Conservation (phyloP, 2,797 vertebrate species). For the Mallotus villosus region DNA sequence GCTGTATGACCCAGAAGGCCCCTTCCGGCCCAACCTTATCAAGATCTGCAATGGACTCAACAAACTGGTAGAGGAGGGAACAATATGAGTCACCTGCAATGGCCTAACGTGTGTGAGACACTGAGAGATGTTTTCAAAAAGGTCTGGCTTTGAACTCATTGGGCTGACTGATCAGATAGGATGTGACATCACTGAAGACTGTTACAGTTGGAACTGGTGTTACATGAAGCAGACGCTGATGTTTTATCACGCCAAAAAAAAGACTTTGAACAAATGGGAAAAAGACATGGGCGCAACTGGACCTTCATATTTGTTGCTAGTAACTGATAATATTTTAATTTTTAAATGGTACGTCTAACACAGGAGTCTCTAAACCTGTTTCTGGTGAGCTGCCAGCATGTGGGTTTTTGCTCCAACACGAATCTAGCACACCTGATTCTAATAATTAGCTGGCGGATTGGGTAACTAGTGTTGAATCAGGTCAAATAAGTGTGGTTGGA, state of each 20-base stretch:
- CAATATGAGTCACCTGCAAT: slow-evolving; percentile 50
- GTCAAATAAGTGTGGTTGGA: too few species aligned
- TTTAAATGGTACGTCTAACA: slow-evolving; percentile 19
- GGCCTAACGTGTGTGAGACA: slow-evolving; percentile 29
- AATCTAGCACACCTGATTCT: too few species aligned
- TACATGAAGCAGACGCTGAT: slow-evolving; percentile 18
- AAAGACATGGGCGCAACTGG: neutral
- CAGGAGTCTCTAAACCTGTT: too few species aligned
- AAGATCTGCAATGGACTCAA: slow-evolving; percentile 86
- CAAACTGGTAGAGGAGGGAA: slow-evolving; percentile 86
- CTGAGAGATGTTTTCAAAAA: slow-evolving; percentile 47
- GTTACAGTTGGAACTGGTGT: slow-evolving; percentile 24
- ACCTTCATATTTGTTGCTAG: neutral
- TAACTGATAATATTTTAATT: slow-evolving; percentile 32
- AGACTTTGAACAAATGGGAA: slow-evolving; percentile 13
- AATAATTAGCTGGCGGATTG: too few species aligned
- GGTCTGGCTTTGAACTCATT: slow-evolving; percentile 28
- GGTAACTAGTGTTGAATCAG: too few species aligned
- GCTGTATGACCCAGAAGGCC: slow-evolving; percentile 78
- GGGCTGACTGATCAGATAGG: slow-evolving; percentile 22
- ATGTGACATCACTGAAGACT: slow-evolving; percentile 33
- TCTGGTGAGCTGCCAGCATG: too few species aligned
- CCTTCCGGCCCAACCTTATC: slow-evolving; percentile 74
- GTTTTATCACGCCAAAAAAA: slow-evolving; percentile 26
- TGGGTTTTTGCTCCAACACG: too few species aligned